Base-by-base conservation (phyloP, 2,888 invertebrate genomes). In the Theretra japonica region DNA sequence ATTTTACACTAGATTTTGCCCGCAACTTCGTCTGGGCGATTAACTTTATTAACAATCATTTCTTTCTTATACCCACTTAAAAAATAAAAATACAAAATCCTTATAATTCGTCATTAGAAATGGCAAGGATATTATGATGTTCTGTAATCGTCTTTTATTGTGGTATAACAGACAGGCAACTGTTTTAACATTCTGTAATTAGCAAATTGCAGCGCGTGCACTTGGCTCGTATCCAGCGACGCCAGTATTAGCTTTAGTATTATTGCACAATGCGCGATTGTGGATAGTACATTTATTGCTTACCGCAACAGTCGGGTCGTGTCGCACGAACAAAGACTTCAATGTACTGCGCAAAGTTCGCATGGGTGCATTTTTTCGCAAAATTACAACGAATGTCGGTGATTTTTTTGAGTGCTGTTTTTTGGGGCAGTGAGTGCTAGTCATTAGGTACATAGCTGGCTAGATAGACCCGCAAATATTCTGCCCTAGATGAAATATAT, bases 261-360 rank as follows among this genome's bases (percentile, higher is more conserved):
- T 75, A 62, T 56, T 48, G 23, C 57, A 68, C 30, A 41, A 72
- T 73, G 59, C 25, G 25, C 41, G 21, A 57, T 33, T 58, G 58
- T 41, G 19, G 41, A 19, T 33, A n/a, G 30, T 30, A 60, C 60
- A 60, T 59, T 53, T 28, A 60, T 33, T 60, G 60, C 60, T n/a
- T n/a, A 33, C 60, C 60, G 30, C 60, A 60, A 60, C n/a, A n/a
- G 53, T 30, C 19, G 7, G 30, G 19, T 19, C 60, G 30, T 60
- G 60, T 3, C n/a, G n/a, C 60, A 30, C 30, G 60, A 60, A 60
- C 6, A 19, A 33, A 25, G 30, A 19, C 28, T 19, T 53, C 53
- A 53, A 53, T 53, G 53, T 53, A 53, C 53, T 53, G 53, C n/a
- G 53, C n/a, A n/a, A 41, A 15, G 41, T 41, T 41, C 15, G 41